Evolutionary conservation across 1,140 invertebrate species (phyloP).

Genomic region (Arctopsyche grandis): DNA sequence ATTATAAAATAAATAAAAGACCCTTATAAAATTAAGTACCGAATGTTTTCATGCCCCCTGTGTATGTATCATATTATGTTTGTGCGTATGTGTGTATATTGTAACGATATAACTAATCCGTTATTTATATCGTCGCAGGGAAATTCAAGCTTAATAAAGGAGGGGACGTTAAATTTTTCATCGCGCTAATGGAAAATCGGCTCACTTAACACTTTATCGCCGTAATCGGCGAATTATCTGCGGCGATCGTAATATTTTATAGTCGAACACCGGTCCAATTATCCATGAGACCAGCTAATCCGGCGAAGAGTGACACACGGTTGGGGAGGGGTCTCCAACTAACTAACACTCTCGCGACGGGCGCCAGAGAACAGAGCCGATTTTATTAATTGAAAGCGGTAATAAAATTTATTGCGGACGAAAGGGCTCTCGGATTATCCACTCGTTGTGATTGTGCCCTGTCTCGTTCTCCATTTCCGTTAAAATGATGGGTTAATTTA

Average conservation of each 20-base stretch:
- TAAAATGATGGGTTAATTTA: slow-evolving; percentile 41
- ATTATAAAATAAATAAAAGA: too few relatives aligned
- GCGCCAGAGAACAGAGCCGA: slow-evolving; percentile 4
- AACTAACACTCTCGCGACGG: neutral
- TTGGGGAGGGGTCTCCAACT: neutral
- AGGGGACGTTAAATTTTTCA: neutral
- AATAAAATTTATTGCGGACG: slow-evolving; percentile 37
- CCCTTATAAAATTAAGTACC: too few relatives aligned
- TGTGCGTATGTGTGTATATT: too few relatives aligned
- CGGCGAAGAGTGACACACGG: neutral
- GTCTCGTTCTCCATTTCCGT: neutral
- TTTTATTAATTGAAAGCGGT: slow-evolving; percentile 40
- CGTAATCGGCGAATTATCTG: neutral
- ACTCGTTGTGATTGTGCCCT: neutral
- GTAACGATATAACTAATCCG: too few relatives aligned
- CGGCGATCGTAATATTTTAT: slow-evolving; percentile 10
- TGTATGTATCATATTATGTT: slow-evolving; percentile 6
- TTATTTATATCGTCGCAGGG: too few relatives aligned
- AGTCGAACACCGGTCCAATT: neutral
- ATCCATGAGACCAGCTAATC: neutral
- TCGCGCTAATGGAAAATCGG: neutral
- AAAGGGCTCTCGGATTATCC: slow-evolving; percentile 37
- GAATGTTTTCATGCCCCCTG: too few relatives aligned
- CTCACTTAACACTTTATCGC: neutral
- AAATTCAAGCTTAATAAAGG: neutral